phyloP scores from a whole-genome alignment of 2,113 vertebrate genomes.

The Thymallus thymallus region DNA sequence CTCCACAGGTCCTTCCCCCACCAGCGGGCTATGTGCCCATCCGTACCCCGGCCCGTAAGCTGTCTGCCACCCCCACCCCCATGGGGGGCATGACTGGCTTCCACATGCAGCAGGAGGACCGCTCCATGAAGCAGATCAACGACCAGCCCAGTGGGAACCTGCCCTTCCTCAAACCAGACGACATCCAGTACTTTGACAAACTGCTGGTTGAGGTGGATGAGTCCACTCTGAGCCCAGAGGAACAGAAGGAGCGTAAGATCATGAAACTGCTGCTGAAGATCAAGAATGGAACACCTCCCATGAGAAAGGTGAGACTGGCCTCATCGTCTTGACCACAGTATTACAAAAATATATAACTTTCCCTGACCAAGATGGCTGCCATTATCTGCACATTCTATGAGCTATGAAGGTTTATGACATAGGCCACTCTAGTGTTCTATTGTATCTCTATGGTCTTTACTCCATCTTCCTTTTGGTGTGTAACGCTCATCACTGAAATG shows the following conservation, averaged over 20 bases:
- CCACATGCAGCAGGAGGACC: constrained; percentile 96
- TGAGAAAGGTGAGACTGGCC: constrained; percentile 86
- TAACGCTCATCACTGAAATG: too few relatives aligned
- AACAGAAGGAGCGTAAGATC: constrained; percentile 98
- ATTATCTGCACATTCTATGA: too few relatives aligned
- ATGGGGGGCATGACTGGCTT: constrained; percentile 97
- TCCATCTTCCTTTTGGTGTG: not conserved
- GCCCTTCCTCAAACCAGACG: constrained; percentile 97
- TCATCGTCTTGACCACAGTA: not conserved
- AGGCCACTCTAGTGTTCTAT: too few relatives aligned
- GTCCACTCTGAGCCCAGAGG: constrained; percentile 95
- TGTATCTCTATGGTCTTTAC: too few relatives aligned
- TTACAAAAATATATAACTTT: not conserved
- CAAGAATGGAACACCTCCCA: constrained; percentile 97
- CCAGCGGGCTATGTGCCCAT: constrained; percentile 98
- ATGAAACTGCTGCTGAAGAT: constrained; percentile 99
- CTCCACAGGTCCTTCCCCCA: constrained; percentile 88
- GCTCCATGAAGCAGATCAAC: constrained; percentile 93
- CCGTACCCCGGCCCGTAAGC: constrained; percentile 94
- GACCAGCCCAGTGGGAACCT: constrained; percentile 98
- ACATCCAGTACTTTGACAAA: constrained; percentile 99
- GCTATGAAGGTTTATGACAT: not conserved
- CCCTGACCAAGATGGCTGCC: not conserved
- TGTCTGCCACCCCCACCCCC: constrained; percentile 93
- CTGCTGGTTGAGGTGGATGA: constrained; percentile 98